Base-by-base conservation (phyloP, 2,113 vertebrate species). In the Myotis davidii region DNA sequence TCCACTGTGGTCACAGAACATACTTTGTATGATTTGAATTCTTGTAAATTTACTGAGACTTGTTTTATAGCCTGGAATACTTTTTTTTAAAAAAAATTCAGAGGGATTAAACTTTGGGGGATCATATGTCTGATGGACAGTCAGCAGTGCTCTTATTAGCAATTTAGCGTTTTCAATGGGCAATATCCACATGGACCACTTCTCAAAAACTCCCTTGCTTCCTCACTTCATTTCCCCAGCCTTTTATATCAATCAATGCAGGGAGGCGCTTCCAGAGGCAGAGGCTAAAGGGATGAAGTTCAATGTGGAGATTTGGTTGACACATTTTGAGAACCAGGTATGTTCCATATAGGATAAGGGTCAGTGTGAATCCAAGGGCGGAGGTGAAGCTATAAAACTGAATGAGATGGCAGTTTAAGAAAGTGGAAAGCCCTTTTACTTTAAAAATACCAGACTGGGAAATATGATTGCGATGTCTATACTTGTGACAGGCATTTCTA, bases 31-130 rank as follows among this genome's bases (percentile, higher is more conserved):
- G 59, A 70, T 29, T 79, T 54, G 65, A 81, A 39, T 61, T 37
- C 50, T 93, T 96, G 59, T 76, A 56, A n/a, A 90, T 86, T 89
- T 81, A 87, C n/a, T 48, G 77, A 61, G 86, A 48, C 13, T 84
- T 69, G 64, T 87, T 94, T 94, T 45, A 73, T 18, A 89, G 50
- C 56, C 34, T 16, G 14, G 12, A 61, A 61, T 90, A 8, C 9
- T 86, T 89, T 45, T 42, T 86, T 82, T 65, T 50, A 88, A n/a
- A n/a, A n/a, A n/a, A n/a, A n/a, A 85, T 72, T 64, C 67, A 72
- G 18, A 54, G 25, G 69, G 4, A 73, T 82, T 52, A 42, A 79
- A 27, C 73, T 69, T 88, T 87, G 10, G 45, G 34, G 61, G 54
- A 10, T 78, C 29, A 14, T 23, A n/a, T 37, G 27, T 85, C 2